Evolutionary conservation across 2,888 invertebrate genomes (phyloP).

Genomic region (Athalia rosae): DNA sequence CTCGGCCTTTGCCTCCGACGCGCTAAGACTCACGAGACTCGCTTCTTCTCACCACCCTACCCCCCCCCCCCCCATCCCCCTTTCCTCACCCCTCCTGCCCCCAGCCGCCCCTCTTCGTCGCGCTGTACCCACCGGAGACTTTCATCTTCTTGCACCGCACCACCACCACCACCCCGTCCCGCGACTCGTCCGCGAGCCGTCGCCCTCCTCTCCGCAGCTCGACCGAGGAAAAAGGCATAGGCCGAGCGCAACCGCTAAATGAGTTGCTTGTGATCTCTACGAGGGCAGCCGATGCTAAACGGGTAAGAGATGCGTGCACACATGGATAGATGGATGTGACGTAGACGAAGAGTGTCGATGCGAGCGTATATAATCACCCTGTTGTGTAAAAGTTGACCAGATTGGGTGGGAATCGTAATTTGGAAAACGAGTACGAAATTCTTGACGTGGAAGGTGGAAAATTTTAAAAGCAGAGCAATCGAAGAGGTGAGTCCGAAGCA

Average conservation of each 20-base stretch:
- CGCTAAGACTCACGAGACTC: too few species aligned
- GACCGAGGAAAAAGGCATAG: slow-evolving; percentile 40
- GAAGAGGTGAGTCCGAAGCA: too few species aligned
- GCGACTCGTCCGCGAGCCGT: slow-evolving; percentile 32
- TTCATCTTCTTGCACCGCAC: slow-evolving; percentile 50
- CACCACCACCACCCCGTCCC: slow-evolving; percentile 47
- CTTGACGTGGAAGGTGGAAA: too few species aligned
- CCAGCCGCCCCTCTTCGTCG: slow-evolving; percentile 45
- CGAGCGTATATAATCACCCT: too few species aligned
- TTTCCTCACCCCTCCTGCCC: too few species aligned
- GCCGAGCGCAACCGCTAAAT: slow-evolving; percentile 62
- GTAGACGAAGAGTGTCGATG: too few species aligned
- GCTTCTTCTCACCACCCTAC: slow-evolving; percentile 57
- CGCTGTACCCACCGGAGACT: slow-evolving; percentile 52
- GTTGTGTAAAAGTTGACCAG: too few species aligned
- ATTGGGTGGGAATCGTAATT: too few species aligned
- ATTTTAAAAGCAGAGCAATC: too few species aligned
- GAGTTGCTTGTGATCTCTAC: slow-evolving; percentile 69
- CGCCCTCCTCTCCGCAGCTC: slow-evolving; percentile 29
- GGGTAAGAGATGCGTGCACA: not conserved
- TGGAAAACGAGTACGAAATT: too few species aligned
- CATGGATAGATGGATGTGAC: not conserved
- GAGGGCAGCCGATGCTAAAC: slow-evolving; percentile 60
- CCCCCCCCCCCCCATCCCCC: slow-evolving; percentile 52
- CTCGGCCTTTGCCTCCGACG: not conserved